Conservation (phyloP, 2,888 invertebrate species). For the Vanessa cardui region DNA sequence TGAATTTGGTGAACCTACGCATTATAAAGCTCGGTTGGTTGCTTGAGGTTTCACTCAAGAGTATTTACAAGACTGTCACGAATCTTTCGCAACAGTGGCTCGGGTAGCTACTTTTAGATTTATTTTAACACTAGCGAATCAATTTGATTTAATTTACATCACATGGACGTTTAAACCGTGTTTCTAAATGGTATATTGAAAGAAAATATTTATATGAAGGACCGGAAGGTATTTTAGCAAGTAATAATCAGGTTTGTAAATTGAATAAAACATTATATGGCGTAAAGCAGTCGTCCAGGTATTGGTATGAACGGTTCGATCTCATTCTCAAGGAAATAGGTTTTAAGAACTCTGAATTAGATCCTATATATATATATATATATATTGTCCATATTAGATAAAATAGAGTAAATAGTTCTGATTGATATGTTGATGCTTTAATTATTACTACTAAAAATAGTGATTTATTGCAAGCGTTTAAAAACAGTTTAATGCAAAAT, state of each 20-base stretch:
- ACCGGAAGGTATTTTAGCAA: slow-evolving; percentile 39
- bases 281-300: slow-evolving; percentile 42
- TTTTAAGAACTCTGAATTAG: slow-evolving; percentile 40
- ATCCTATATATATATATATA: slow-evolving; percentile 38
- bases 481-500: slow-evolving; percentile 35
- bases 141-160: slow-evolving; percentile 41
- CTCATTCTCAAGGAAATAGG: slow-evolving; percentile 34
- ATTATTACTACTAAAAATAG: slow-evolving; percentile 16
- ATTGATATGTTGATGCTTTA: slow-evolving; percentile 42
- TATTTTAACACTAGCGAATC: slow-evolving; percentile 44
- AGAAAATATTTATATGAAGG: no score
- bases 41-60: slow-evolving; percentile 49
- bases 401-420: slow-evolving; percentile 38
- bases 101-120: slow-evolving; percentile 45
- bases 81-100: slow-evolving; percentile 49
- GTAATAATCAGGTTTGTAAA: slow-evolving; percentile 45
- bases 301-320: slow-evolving; percentile 42
- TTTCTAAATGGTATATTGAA: slow-evolving; percentile 42
- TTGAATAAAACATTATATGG: slow-evolving; percentile 46
- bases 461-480: slow-evolving; percentile 30
- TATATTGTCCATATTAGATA: slow-evolving; percentile 30
- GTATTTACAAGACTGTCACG: slow-evolving; percentile 47
- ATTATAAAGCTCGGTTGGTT: slow-evolving; percentile 36
- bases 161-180: slow-evolving; percentile 45
- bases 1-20: slow-evolving; percentile 6